Percentiles rank a stretch among this genome's conserved stretches.
These are phyloP conservation scores for Dipodomys merriami DNA, from an alignment of 2,113 vertebrate species.

Conservation along the genomic window DNA sequence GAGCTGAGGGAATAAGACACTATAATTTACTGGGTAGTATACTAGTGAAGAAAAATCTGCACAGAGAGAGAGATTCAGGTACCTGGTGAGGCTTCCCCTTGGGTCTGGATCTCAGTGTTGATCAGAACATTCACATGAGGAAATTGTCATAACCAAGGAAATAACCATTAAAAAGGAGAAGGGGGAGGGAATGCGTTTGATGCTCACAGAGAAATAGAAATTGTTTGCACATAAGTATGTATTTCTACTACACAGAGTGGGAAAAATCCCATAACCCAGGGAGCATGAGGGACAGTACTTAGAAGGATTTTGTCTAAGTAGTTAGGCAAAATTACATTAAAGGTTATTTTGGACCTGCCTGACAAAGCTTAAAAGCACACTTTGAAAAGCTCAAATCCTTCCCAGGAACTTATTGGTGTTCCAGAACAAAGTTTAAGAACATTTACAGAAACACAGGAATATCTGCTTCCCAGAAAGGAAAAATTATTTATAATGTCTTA, in stretches of 20 bases:
- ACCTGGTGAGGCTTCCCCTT: not conserved
- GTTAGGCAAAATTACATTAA: slow-evolving; percentile 2
- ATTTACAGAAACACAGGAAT: not conserved
- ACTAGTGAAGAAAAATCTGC: not conserved
- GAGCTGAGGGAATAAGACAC: not conserved
- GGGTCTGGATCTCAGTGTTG: not conserved
- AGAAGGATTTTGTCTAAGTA: not conserved
- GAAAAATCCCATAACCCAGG: not conserved
- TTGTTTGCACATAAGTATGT: not conserved
- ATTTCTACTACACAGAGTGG: not conserved
- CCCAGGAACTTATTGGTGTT: not conserved
- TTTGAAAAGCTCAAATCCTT: not conserved
- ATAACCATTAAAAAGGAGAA: not conserved
- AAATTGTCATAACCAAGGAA: not conserved
- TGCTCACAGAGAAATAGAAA: not conserved
- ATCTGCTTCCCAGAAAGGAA: not conserved
- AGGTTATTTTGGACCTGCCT: not conserved
- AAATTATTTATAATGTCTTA: not conserved
- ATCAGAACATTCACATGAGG: not conserved
- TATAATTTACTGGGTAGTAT: not conserved
- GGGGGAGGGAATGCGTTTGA: not conserved
- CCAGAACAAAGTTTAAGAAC: slow-evolving; percentile 3
- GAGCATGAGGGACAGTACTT: not conserved
- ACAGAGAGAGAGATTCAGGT: not conserved
- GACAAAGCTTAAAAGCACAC: not conserved